phyloP scores from a whole-genome alignment of 35 echinoderm and acorn worm genomes.

The Strongylocentrotus purpuratus region DNA sequence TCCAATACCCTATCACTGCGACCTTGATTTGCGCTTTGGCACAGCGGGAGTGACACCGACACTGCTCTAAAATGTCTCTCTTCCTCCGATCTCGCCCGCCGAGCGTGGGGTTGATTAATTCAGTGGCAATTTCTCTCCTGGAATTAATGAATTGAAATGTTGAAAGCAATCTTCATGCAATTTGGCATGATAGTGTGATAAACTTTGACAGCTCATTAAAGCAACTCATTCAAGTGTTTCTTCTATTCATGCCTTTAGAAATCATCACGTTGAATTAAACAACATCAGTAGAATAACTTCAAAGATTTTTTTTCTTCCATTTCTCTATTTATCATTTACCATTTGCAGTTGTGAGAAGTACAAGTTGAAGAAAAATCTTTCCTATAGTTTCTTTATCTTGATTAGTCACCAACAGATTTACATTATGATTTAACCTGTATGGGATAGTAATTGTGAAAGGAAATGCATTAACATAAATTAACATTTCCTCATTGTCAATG shows the following conservation, averaged over 20 bases:
- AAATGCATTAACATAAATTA: not conserved
- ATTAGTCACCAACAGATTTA: not conserved
- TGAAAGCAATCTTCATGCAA: conserved; percentile 2
- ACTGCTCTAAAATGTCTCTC: not conserved
- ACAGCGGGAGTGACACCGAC: not conserved
- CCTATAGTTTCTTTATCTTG: not conserved
- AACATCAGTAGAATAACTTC: not conserved
- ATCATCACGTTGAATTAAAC: not conserved
- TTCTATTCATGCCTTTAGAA: not conserved
- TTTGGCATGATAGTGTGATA: not conserved
- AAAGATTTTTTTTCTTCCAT: not conserved
- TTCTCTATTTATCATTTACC: not conserved
- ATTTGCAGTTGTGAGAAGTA: not conserved
- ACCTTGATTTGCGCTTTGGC: not conserved
- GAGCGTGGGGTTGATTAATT: not conserved
- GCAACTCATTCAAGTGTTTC: not conserved
- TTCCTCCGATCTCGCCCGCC: not conserved
- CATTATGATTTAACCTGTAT: not conserved
- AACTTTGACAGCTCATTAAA: conserved; percentile 3
- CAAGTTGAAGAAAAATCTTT: not conserved
- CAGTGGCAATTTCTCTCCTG: not conserved
- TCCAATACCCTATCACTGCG: not conserved
- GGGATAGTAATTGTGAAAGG: not conserved
- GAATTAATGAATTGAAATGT: conserved; percentile 19
- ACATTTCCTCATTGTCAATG: no score